phyloP scores from a whole-genome alignment of 1,140 invertebrate species.

The Procambarus clarkii region DNA sequence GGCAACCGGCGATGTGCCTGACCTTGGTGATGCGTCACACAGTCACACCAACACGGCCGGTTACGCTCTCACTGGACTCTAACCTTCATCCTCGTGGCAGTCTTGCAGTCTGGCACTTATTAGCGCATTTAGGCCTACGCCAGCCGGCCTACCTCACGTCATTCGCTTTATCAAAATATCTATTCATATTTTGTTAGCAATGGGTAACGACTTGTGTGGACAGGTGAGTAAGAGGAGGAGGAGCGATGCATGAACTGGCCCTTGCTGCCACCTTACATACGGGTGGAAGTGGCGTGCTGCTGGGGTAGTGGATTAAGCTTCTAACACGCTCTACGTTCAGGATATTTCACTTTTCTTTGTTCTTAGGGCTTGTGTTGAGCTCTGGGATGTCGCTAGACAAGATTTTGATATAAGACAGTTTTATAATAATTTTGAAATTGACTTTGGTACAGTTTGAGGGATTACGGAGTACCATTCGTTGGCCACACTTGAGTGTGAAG shows the following conservation, averaged over 20 bases:
- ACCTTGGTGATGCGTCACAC: conserved; percentile 56
- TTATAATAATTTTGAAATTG: background rate
- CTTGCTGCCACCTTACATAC: background rate
- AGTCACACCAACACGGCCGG: background rate
- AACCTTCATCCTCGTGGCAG: background rate
- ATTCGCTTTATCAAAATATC: conserved; percentile 64
- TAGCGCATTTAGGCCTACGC: conserved; percentile 32
- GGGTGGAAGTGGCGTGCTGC: background rate
- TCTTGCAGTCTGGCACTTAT: background rate
- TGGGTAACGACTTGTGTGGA: conserved; percentile 40
- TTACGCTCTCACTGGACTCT: background rate
- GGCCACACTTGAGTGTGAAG: background rate
- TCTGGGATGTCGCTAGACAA: conserved; percentile 59
- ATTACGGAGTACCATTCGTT: background rate
- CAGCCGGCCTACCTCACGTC: conserved; percentile 15
- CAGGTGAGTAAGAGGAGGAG: background rate
- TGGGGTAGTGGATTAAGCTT: conserved; percentile 18
- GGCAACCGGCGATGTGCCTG: conserved; percentile 35
- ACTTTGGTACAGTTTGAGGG: background rate
- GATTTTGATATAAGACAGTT: conserved; percentile 36
- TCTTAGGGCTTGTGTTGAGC: conserved; percentile 62
- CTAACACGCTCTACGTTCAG: background rate
- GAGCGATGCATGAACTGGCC: too few relatives aligned
- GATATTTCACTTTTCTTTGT: conserved; percentile 70
- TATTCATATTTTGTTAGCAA: conserved; percentile 65